phyloP scores from a whole-genome alignment of 1,140 invertebrate genomes.

The Lasaia peninsularis region DNA sequence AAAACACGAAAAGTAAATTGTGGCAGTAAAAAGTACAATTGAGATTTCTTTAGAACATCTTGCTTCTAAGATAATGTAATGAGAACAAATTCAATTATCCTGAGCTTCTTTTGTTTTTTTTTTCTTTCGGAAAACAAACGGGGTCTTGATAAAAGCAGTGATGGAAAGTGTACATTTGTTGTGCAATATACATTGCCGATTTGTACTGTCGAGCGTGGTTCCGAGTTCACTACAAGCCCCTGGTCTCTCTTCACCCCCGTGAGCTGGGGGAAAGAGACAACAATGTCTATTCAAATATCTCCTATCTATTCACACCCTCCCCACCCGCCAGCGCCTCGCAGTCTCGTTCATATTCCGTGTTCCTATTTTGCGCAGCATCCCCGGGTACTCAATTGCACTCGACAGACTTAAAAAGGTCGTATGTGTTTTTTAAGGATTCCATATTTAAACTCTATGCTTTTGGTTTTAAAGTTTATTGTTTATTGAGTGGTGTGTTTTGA shows the following conservation, averaged over 20 bases:
- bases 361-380: constrained; percentile 78
- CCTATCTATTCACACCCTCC: constrained; percentile 69
- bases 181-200: constrained; percentile 63
- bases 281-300: constrained; percentile 73
- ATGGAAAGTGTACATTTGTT: constrained; percentile 67
- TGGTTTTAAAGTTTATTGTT: constrained; percentile 26
- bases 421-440: constrained; percentile 16
- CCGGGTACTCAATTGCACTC: constrained; percentile 67
- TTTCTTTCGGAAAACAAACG: constrained; percentile 37
- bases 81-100: constrained; percentile 70
- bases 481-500: not conserved
- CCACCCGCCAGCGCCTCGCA: constrained; percentile 71
- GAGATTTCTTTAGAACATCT: constrained; percentile 43
- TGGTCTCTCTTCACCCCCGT: constrained; percentile 31
- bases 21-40: constrained; percentile 3
- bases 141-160: constrained; percentile 57
- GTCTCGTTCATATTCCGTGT: constrained; percentile 77
- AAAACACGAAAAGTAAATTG: constrained; percentile 5
- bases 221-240: constrained; percentile 40
- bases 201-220: constrained; percentile 55
- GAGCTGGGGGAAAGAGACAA: constrained; percentile 50
- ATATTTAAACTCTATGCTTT: constrained; percentile 31
- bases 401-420: constrained; percentile 54
- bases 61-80: constrained; percentile 69
- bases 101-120: constrained; percentile 55